Evolutionary conservation across 2,113 vertebrate genomes (phyloP), one percentile per base, ranked within the genome.

Genomic region (Potamarius usumacintae): DNA sequence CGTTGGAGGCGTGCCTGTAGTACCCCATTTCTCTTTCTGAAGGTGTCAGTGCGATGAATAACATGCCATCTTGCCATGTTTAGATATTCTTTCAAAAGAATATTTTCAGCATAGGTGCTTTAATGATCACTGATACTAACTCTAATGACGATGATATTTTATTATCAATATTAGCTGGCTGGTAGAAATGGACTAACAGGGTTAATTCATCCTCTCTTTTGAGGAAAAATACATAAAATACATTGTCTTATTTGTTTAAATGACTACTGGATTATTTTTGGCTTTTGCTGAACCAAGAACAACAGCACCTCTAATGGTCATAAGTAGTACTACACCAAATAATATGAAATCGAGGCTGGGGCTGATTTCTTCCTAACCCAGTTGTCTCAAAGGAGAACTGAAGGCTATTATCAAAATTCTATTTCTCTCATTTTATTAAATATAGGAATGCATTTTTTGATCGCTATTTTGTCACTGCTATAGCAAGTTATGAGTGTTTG

Each of bases 41-140:
- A 63, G 42, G 82, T 89, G 88, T 85, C 86, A 57, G 71, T 74
- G 57, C 55, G 53, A 30, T 88, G 87, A 88, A 63, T 78, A 82
- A 81, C 50, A 69, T 85, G 65, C 87, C 17, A 22, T 30, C 50
- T 63, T 50, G 55, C 87, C 57, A 20, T 60, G 76, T 60, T 52
- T 74, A 50, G 60, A 71, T 81, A 62, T 52, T 69, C 60, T 55
- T 80, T 57, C 10, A 22, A 58, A 62, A 69, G 22, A 12, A 80
- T 34, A 85, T 34, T 86, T 42, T 53, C 52, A 72, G 52, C 10
- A 52, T 77, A 65, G 8, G 30, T 48, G 1, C 57, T 25, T 62
- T 25, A 62, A 20, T 11, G 30, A 82, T 62, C 55, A 12, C 52
- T 30, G 3, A 52, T 80, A 55, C 25, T 27, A 2, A 34, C 17